Conservation (phyloP, 2,797 vertebrate species). For the Micropoecilia bifurca region DNA sequence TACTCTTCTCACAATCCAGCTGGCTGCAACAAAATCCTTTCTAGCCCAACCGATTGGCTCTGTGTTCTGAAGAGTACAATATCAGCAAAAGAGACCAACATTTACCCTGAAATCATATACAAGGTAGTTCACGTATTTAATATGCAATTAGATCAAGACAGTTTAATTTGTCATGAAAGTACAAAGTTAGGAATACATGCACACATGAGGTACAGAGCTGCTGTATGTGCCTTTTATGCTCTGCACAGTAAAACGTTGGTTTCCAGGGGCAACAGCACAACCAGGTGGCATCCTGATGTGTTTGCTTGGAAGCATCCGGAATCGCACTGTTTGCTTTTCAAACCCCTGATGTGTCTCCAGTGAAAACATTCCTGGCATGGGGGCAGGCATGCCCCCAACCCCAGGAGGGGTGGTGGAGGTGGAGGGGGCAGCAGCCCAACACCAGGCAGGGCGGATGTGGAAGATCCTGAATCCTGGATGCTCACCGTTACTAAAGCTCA, state of each 20-base stretch:
- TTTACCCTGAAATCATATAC: neutral
- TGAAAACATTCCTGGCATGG: slow-evolving; percentile 57
- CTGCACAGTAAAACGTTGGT: slow-evolving; percentile 34
- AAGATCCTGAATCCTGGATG: slow-evolving; percentile 85
- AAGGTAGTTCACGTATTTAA: slow-evolving; percentile 6
- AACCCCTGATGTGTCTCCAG: slow-evolving; percentile 60
- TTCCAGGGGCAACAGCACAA: slow-evolving; percentile 50
- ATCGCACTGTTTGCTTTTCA: slow-evolving; percentile 71
- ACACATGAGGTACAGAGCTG: slow-evolving; percentile 13
- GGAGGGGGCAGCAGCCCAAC: slow-evolving; percentile 25
- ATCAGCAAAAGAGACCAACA: neutral
- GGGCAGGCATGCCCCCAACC: slow-evolving; percentile 19
- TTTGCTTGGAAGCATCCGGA: slow-evolving; percentile 72
- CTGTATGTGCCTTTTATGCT: slow-evolving; percentile 18
- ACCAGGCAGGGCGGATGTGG: slow-evolving; percentile 62
- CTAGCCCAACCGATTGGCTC: neutral
- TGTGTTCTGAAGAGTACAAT: neutral
- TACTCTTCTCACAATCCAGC: slow-evolving; percentile 37
- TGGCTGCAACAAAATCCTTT: slow-evolving; percentile 2
- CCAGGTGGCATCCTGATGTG: slow-evolving; percentile 70
- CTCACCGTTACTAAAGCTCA: slow-evolving; percentile 63
- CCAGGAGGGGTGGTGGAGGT: slow-evolving; percentile 35
- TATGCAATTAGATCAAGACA: slow-evolving; percentile 1
- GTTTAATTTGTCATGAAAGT: neutral
- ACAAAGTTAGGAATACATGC: slow-evolving; percentile 7